Conservation (phyloP, 2,113 vertebrate species). For the Cephalophus harveyi region DNA sequence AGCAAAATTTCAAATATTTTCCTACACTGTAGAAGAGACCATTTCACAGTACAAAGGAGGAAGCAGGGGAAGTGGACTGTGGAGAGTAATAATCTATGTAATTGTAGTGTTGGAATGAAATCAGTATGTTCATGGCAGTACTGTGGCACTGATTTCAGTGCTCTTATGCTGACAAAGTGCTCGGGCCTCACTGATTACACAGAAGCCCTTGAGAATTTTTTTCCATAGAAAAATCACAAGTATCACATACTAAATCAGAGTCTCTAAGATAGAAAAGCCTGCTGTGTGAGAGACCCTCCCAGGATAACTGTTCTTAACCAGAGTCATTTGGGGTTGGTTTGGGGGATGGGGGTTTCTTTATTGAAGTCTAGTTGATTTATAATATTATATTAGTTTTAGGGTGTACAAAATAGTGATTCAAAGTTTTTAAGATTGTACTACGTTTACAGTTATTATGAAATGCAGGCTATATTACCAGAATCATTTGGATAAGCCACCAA, state of each 20-base stretch:
- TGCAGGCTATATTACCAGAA: neutral
- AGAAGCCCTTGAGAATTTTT: conserved; percentile 23
- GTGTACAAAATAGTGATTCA: neutral
- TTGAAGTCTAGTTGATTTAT: neutral
- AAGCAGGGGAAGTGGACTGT: neutral
- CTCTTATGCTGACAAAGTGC: conserved; percentile 9
- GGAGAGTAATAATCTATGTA: neutral
- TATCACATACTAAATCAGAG: neutral
- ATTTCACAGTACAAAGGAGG: neutral
- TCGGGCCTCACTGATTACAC: conserved; percentile 35
- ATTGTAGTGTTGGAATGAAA: conserved; percentile 32
- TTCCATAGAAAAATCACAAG: neutral
- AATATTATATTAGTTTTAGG: neutral
- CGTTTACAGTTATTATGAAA: neutral
- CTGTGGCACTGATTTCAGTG: conserved; percentile 10
- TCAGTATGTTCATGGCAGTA: neutral
- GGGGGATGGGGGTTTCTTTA: neutral
- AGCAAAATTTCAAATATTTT: conserved; percentile 33
- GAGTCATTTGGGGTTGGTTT: neutral
- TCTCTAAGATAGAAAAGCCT: neutral
- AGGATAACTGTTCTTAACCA: neutral
- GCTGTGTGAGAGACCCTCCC: neutral
- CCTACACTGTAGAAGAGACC: neutral
- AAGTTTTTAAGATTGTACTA: neutral
- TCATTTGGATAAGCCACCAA: neutral